A percentile compares a stretch with the other conserved stretches of the same genome.
Conservation (phyloP, 1,140 invertebrate species). For the Chironomus striatipennis region DNA sequence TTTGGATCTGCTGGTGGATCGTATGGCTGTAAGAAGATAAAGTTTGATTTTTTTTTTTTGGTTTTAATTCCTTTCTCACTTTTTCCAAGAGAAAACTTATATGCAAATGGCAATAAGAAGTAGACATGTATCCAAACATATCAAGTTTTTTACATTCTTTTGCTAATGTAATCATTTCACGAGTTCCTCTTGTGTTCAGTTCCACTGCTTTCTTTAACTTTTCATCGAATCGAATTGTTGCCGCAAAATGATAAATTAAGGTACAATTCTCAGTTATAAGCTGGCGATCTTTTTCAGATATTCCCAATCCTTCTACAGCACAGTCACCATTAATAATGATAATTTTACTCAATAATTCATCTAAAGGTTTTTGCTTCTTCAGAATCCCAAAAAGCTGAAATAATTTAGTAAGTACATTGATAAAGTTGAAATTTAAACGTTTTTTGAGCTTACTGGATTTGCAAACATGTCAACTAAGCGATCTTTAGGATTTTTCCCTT, state of each 20-base stretch:
- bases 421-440: background rate
- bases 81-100: slow-evolving; percentile 59
- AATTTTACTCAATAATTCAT: slow-evolving; percentile 55
- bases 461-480: slow-evolving; percentile 56
- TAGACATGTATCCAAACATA: slow-evolving; percentile 52
- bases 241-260: slow-evolving; percentile 85
- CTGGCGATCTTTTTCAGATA: slow-evolving; percentile 59
- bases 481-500: slow-evolving; percentile 57
- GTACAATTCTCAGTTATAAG: slow-evolving; percentile 60
- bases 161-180: slow-evolving; percentile 61
- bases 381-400: slow-evolving; percentile 75
- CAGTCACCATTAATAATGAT: slow-evolving; percentile 71
- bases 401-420: no score
- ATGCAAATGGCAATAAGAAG: slow-evolving; percentile 53
- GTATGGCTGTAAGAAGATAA: slow-evolving; percentile 49
- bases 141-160: slow-evolving; percentile 63
- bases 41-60: background rate
- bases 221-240: slow-evolving; percentile 75
- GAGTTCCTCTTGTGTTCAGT: slow-evolving; percentile 67
- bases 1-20: slow-evolving; percentile 80
- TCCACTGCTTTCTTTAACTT: slow-evolving; percentile 61
- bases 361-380: slow-evolving; percentile 47
- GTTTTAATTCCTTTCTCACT: background rate
- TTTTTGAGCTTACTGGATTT: slow-evolving; percentile 43
- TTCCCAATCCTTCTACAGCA: slow-evolving; percentile 57